These are phyloP conservation scores for Petrolisthes manimaculis DNA, from an alignment of 2,888 invertebrate species.

Conservation along the genomic window DNA sequence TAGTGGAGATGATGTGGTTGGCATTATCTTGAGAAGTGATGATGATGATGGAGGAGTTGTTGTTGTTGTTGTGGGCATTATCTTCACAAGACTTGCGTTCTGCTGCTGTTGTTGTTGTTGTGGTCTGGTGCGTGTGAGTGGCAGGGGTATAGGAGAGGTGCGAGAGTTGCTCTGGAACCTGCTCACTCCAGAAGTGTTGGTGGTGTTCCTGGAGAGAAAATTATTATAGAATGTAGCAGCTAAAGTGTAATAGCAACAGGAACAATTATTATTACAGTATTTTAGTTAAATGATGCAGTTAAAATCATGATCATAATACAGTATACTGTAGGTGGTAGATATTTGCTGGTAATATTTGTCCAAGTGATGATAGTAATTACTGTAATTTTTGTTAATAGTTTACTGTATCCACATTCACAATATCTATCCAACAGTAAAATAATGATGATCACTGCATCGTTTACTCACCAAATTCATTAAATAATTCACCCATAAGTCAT, in stretches of 20 bases:
- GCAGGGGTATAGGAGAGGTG: neutral
- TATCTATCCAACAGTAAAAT: too few relatives aligned
- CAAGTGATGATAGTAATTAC: too few relatives aligned
- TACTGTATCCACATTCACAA: too few relatives aligned
- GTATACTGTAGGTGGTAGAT: too few relatives aligned
- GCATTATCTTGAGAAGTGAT: neutral
- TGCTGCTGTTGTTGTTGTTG: conserved; percentile 1
- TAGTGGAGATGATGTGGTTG: neutral
- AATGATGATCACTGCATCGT: too few relatives aligned
- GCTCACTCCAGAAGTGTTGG: neutral
- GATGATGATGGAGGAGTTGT: neutral
- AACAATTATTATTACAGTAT: neutral
- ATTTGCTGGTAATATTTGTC: too few relatives aligned
- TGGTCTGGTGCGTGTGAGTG: neutral
- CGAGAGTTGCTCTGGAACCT: neutral
- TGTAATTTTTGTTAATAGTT: too few relatives aligned
- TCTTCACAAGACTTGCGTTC: neutral
- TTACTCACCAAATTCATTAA: too few relatives aligned
- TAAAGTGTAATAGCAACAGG: neutral
- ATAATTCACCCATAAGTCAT: too few relatives aligned
- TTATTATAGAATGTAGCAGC: neutral
- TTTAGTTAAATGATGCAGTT: neutral
- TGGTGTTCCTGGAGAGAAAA: conserved; percentile 1
- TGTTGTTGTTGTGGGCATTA: conserved; percentile 1
- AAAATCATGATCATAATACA: too few relatives aligned